Evolutionary conservation across 2,797 vertebrate species (phyloP), one percentile per base, ranked within the genome.

Genomic region (Dendrocincla fuliginosa): DNA sequence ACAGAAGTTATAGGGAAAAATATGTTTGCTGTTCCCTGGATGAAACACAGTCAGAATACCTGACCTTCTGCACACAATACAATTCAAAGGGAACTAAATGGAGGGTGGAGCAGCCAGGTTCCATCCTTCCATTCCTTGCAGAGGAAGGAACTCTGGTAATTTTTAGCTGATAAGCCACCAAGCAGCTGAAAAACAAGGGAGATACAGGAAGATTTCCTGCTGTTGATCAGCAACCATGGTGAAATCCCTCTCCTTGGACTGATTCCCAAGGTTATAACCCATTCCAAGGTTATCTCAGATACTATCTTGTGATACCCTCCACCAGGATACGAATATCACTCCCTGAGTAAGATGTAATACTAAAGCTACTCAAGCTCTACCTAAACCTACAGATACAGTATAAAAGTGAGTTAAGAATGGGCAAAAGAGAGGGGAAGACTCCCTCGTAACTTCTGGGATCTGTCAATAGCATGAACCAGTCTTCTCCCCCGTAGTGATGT

Each of bases 21-120:
- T 23, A 41, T 7, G 3, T 8, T 27, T 81, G 16, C 9, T 67
- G 30, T 11, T 67, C 30, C 20, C 19, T 22, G 30, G 39, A 32
- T 3, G 5, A 27, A 47, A 44, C 19, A 11, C 0, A 7, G 8
- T 35, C 22, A 53, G 37, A 60, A 47, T 9, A 32, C 14, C 22
- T 56, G 56, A 49, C 11, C 17, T 33, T 13, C 24, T 8, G 0
- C 1, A 0, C 37, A 46, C 11, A 41, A 8, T 10, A 30, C 5
- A 32, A 3, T 41, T 20, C 33, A 33, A 35, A 25, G 10, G 5
- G 6, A 32, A 11, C 6, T 33, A 18, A 80, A 27, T 0, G 0
- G 16, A 41, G 46, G 20, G 20, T 41, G 46, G 10, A 53, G 33
- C 11, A 53, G 46, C 10, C 15, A 44, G n/a, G 6, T 1, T 27